Percentiles rank a stretch among this genome's conserved stretches.
Evolutionary conservation across 2,113 vertebrate species (phyloP).

Genomic region (Cranoglanis bouderius): DNA sequence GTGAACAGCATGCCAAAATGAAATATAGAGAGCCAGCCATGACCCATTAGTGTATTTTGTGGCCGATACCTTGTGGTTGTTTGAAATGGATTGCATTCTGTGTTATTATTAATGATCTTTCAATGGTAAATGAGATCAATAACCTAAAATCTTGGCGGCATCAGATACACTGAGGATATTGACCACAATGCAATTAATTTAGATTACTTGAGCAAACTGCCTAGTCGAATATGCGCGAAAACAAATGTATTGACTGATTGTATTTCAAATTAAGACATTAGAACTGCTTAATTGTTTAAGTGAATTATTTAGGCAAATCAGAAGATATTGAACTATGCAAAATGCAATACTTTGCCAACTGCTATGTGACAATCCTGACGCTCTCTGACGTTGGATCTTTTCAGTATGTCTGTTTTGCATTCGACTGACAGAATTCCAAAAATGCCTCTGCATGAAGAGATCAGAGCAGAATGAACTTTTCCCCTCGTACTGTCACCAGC

Average conservation of each 20-base stretch:
- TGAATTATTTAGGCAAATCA: constrained; percentile 32
- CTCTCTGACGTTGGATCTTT: not conserved
- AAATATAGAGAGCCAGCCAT: not conserved
- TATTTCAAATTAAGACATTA: constrained; percentile 29
- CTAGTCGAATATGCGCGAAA: constrained; percentile 37
- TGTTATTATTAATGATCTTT: constrained; percentile 39
- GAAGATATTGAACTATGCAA: constrained; percentile 4
- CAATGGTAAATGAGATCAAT: constrained; percentile 48
- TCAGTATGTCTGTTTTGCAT: constrained; percentile 20
- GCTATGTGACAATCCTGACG: not conserved
- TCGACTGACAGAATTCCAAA: constrained; percentile 28
- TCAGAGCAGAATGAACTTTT: constrained; percentile 45
- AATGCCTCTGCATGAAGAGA: constrained; percentile 10
- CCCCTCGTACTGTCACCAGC: constrained; percentile 28
- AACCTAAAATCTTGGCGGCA: constrained; percentile 33
- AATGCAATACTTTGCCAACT: not conserved
- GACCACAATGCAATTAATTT: constrained; percentile 41
- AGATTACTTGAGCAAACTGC: constrained; percentile 35
- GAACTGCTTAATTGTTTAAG: constrained; percentile 24
- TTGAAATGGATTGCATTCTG: constrained; percentile 3
- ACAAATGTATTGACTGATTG: constrained; percentile 34
- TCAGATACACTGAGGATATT: constrained; percentile 21
- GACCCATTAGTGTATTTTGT: constrained; percentile 38
- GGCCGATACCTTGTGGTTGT: constrained; percentile 15
- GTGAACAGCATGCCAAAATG: constrained; percentile 36